phyloP scores from a whole-genome alignment of 1,140 invertebrate species.

The Dreissena polymorpha region DNA sequence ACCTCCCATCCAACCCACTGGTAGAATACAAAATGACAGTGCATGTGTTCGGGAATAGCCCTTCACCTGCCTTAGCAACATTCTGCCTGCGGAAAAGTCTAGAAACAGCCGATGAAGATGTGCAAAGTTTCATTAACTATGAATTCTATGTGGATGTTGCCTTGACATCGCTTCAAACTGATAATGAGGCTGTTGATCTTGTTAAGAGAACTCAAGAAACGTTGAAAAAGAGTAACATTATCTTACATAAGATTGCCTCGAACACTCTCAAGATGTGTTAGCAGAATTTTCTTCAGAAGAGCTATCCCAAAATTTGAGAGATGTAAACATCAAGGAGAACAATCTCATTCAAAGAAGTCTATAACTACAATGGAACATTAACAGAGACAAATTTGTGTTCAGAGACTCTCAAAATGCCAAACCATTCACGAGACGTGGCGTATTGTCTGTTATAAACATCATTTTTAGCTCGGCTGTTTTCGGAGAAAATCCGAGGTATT shows the following conservation, averaged over 20 bases:
- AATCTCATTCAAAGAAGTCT: conserved; percentile 49
- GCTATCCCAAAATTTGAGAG: conserved; percentile 33
- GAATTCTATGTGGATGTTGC: conserved; percentile 53
- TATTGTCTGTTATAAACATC: too few relatives aligned
- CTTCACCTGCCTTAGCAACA: conserved; percentile 29
- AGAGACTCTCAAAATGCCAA: too few relatives aligned
- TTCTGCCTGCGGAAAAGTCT: conserved; percentile 12
- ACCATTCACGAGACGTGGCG: too few relatives aligned
- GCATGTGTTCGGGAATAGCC: too few relatives aligned
- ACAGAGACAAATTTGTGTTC: conserved; percentile 52
- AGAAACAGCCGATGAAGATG: not conserved
- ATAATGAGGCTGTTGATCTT: conserved; percentile 32
- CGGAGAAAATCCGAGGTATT: too few relatives aligned
- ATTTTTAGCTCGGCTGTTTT: too few relatives aligned
- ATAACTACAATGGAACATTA: conserved; percentile 49
- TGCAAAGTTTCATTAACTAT: not conserved
- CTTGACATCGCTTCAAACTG: conserved; percentile 19
- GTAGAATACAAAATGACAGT: conserved; percentile 52
- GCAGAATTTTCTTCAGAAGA: conserved; percentile 27
- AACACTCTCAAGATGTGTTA: conserved; percentile 34
- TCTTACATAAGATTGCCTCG: conserved; percentile 45
- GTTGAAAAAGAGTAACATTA: conserved; percentile 3
- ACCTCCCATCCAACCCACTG: not conserved
- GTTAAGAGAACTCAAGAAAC: conserved; percentile 35
- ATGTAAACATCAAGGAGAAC: conserved; percentile 18